Evolutionary conservation across 2,888 invertebrate species (phyloP), one percentile per base, ranked within the genome.

Genomic region (Eupithecia inturbata): DNA sequence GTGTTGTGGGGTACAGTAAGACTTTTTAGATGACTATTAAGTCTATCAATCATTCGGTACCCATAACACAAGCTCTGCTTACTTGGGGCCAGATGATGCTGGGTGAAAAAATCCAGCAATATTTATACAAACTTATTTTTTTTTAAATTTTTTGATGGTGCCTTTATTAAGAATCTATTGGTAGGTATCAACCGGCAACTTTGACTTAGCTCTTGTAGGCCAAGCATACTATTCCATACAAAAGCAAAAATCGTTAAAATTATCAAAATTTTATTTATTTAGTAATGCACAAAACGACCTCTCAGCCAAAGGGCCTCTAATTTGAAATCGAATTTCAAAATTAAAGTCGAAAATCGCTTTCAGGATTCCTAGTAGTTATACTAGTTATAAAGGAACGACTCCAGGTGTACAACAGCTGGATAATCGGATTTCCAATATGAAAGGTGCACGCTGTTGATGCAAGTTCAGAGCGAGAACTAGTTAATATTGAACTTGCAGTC

Each of bases 401-500:
- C 1, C 2, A 6, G 31, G 6, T 31, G 28, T 62, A 31, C 16
- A 62, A 9, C 6, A 31, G 28, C 22, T 22, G 22, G 22, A 22
- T 28, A 62, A 28, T 62, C 31, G 0, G 9, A 62, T 31, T 16
- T 31, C 62, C 28, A 16, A 31, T 31, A 53, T 12, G 22, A 22
- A 36, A 22, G 53, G 62, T 31, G 39, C 33, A 45, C 16, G 19
- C 36, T 57, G 53, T 41, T 41, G n/a, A 41, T 39, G 28, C 39
- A 41, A 71, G 71, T 41, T 71, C 45, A 19, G 28, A 3, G 53
- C 26, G 39, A 41, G 66, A 36, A 12, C 36, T 66, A 14, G 66
- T 60, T 71, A 66, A 71, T 71, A 71, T 71, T 67, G 57, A 71
- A 57, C 66, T 67, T 66, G 28, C 57, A 57, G 57, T 66, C 71